These are phyloP conservation scores for Vimba vimba DNA, from an alignment of 2,113 vertebrate genomes.

Conservation along the genomic window DNA sequence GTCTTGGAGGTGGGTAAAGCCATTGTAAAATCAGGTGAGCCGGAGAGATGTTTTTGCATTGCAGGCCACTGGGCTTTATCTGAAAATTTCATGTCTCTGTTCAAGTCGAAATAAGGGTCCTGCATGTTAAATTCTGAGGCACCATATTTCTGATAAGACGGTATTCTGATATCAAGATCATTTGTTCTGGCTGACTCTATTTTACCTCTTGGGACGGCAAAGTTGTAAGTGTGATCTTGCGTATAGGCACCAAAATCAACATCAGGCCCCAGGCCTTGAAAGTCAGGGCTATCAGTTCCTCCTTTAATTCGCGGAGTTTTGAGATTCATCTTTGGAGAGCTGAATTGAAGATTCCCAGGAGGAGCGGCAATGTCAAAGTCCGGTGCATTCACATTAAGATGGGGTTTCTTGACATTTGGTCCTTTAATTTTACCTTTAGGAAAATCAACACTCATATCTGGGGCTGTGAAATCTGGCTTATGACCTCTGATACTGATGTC, in stretches of 20 bases:
- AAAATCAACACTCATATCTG: slow-evolving; percentile 45
- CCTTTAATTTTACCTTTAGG: slow-evolving; percentile 22
- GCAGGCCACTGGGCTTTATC: slow-evolving; percentile 41
- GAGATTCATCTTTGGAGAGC: slow-evolving; percentile 49
- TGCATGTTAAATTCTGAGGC: slow-evolving; percentile 12
- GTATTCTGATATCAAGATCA: slow-evolving; percentile 51
- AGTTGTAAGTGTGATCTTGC: slow-evolving; percentile 41
- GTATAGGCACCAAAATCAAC: slow-evolving; percentile 57
- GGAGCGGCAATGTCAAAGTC: slow-evolving; percentile 30
- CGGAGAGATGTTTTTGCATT: slow-evolving; percentile 22
- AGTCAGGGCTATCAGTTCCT: slow-evolving; percentile 56
- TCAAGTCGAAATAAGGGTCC: slow-evolving; percentile 15
- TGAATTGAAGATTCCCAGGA: slow-evolving; percentile 46
- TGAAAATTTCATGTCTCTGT: slow-evolving; percentile 5
- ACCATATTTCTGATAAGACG: slow-evolving; percentile 44
- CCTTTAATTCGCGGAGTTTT: slow-evolving; percentile 65
- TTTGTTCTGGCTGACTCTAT: slow-evolving; percentile 46
- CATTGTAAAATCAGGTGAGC: slow-evolving; percentile 46
- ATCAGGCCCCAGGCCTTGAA: slow-evolving; percentile 44
- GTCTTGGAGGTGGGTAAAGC: slow-evolving; percentile 41
- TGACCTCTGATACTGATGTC: slow-evolving; percentile 55
- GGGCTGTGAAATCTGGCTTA: slow-evolving; percentile 50
- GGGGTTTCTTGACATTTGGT: slow-evolving; percentile 5
- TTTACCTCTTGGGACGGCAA: slow-evolving; percentile 58
- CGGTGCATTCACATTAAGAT: slow-evolving; percentile 16